Base-by-base conservation (phyloP, 2,888 invertebrate genomes). In the Sarcophaga caerulescens region DNA sequence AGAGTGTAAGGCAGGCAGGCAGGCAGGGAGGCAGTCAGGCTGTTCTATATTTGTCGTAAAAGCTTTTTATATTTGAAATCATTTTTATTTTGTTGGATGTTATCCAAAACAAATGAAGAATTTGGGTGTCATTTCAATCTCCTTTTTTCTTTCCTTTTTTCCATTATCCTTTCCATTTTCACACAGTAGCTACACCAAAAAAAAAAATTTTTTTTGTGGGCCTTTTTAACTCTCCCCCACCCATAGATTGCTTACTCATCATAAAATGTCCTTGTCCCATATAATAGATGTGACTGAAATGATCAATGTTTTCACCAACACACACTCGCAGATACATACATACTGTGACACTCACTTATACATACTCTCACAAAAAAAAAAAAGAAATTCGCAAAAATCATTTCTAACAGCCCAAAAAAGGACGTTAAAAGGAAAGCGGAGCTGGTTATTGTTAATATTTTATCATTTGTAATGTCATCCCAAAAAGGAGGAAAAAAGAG, bases 191-290 rank as follows among this genome's bases (percentile, higher is more conserved):
- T 35, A 35, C 35, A 35, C 6, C 2, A 4, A 57, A 35, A 35
- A 8, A 10, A 35, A 17, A 57, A 57, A 57, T 17, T 17, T 57
- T 57, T 6, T 65, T 14, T 14, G 2, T 57, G 57, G 14, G 14
- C 14, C n/a, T 57, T 57, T 57, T 57, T 57, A 57, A 17, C n/a
- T 57, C 21, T 17, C 57, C 57, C 52, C 52, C n/a, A 17, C 14
- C 17, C 52, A 14, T 52, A 52, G 12, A 52, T 44, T 82, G 85
- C 85, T 86, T 84, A 81, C 74, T 86, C 85, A 86, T 86, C 85
- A 86, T 66, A 86, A 84, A 86, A 81, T 86, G 85, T 86, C 85
- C 85, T 86, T 86, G 85, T 84, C 85, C 85, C 62, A 84, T 84
- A 84, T 84, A 52, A 84, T 81, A 75, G 74, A 80, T 75, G 74